Evolutionary conservation across 1,140 invertebrate species (phyloP).

Genomic region (Sipha flava): DNA sequence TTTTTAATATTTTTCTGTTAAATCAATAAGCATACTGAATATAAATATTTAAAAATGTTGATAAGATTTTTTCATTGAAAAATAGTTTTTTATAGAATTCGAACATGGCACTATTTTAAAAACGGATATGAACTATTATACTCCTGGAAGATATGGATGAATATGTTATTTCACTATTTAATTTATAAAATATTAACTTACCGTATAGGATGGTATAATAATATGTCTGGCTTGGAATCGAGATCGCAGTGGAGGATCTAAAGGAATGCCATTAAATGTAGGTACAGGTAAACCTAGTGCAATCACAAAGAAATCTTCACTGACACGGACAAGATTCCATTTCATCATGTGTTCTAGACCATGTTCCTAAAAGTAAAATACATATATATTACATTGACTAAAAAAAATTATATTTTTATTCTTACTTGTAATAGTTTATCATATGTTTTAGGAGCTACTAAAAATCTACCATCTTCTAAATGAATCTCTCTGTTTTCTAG

Average conservation of each 20-base stretch:
- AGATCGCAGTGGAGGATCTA: slow-evolving; percentile 91
- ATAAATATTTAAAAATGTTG: too few species aligned
- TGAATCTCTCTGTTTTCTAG: slow-evolving; percentile 99
- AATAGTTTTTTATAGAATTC: too few species aligned
- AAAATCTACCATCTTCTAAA: slow-evolving; percentile 89
- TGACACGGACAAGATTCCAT: slow-evolving; percentile 81
- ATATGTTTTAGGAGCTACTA: slow-evolving; percentile 79
- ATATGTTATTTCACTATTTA: too few species aligned
- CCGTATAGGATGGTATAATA: slow-evolving; percentile 51
- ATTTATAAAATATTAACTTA: slow-evolving; percentile 44
- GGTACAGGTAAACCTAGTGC: slow-evolving; percentile 82
- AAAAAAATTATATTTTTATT: slow-evolving; percentile 32
- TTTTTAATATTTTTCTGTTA: too few species aligned
- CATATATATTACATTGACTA: not conserved
- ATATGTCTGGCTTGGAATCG: slow-evolving; percentile 89
- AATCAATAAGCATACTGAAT: too few species aligned
- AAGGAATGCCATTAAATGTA: slow-evolving; percentile 71
- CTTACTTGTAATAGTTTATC: slow-evolving; percentile 77
- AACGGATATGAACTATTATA: too few species aligned
- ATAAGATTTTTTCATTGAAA: too few species aligned
- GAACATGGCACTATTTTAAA: too few species aligned
- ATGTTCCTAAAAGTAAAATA: slow-evolving; percentile 54
- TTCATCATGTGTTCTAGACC: slow-evolving; percentile 66
- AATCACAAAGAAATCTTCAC: slow-evolving; percentile 85
- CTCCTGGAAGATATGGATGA: too few species aligned